A percentile compares a stretch with the other conserved stretches of the same genome.
phyloP scores from a whole-genome alignment of 37 sponge, comb jelly and placozoan genomes.

The Ephydatia muelleri region DNA sequence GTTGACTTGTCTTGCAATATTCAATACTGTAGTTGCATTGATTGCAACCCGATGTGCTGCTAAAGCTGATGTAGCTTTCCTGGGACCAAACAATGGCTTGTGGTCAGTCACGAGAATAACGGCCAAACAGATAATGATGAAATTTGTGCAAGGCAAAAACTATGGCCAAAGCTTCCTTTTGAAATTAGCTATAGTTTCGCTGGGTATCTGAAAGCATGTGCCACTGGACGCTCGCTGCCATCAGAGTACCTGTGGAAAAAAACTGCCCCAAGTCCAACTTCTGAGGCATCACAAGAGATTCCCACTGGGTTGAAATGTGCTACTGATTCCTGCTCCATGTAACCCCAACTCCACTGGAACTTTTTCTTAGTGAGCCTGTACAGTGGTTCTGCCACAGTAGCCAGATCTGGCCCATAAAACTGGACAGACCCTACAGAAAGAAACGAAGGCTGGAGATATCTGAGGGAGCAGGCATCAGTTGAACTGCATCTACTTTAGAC shows the following conservation, averaged over 20 bases:
- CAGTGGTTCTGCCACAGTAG: too few relatives aligned
- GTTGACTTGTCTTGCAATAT: slow-evolving; percentile 34
- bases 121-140: slow-evolving; percentile 64
- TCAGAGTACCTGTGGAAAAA: slow-evolving; percentile 43
- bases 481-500: too few relatives aligned
- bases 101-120: slow-evolving; percentile 64
- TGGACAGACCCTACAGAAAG: too few relatives aligned
- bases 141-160: slow-evolving; percentile 51
- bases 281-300: slow-evolving; percentile 47
- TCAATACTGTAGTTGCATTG: slow-evolving; percentile 43
- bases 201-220: slow-evolving; percentile 47
- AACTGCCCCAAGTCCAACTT: slow-evolving; percentile 51
- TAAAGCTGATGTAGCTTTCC: slow-evolving; percentile 34
- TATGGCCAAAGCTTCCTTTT: slow-evolving; percentile 50
- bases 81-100: slow-evolving; percentile 52
- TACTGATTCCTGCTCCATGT: background rate
- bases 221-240: slow-evolving; percentile 46
- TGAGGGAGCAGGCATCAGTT: too few relatives aligned
- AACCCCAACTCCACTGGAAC: too few relatives aligned
- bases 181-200: slow-evolving; percentile 59
- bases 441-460: too few relatives aligned
- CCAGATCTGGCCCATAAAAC: too few relatives aligned
- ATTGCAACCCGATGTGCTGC: slow-evolving; percentile 39
- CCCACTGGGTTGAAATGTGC: slow-evolving; percentile 38
- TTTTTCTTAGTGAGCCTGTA: too few relatives aligned